Conservation (phyloP, 2,797 vertebrate species). For the Tragopan temminckii region DNA sequence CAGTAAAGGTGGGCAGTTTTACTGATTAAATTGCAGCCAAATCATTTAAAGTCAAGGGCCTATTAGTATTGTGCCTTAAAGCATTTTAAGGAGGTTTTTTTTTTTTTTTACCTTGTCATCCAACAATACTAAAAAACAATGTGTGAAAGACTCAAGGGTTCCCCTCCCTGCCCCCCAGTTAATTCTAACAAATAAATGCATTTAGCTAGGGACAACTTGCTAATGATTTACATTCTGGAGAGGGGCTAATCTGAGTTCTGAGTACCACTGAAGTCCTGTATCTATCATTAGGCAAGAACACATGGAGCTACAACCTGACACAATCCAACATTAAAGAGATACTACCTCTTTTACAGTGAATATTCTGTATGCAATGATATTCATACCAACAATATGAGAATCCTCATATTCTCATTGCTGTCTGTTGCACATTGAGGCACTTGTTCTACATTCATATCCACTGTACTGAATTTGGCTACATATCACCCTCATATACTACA, state of each 20-base stretch:
- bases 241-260: not conserved
- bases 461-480: not conserved
- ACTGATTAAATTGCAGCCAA: not conserved
- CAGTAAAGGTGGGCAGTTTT: not conserved
- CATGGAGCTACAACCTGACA: not conserved
- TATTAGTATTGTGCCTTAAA: constrained; percentile 11
- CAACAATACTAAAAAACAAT: not conserved
- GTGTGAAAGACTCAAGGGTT: not conserved
- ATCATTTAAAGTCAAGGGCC: not conserved
- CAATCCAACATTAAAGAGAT: not conserved
- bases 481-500: not conserved
- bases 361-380: not conserved
- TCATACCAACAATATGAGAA: not conserved
- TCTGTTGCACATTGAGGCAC: not conserved
- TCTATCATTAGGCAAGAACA: not conserved
- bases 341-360: not conserved
- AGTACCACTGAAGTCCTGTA: not conserved
- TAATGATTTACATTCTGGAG: not conserved
- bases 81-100: not conserved
- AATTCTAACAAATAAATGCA: not conserved
- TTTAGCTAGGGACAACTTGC: not conserved
- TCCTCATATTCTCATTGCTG: not conserved
- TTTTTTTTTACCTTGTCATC: constrained; percentile 26
- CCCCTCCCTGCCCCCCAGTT: not conserved
- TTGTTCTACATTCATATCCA: not conserved